Evolutionary conservation across 2,113 vertebrate genomes (phyloP).

Genomic region (Pogona vitticeps): DNA sequence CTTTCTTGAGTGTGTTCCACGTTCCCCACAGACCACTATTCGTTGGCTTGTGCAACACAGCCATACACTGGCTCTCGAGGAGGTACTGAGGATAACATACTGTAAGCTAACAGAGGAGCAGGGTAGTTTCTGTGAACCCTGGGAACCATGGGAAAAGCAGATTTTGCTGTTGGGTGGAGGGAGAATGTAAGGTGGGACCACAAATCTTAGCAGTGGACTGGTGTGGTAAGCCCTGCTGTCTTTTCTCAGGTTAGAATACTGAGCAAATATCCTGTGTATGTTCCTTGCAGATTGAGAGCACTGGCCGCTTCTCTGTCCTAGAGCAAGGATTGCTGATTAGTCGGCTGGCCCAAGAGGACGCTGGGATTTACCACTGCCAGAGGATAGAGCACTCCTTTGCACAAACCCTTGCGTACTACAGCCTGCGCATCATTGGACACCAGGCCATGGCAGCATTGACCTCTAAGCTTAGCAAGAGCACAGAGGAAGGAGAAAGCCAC

Average conservation of each 20-base stretch:
- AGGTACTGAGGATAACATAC: slow-evolving; percentile 65
- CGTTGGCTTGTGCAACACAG: slow-evolving; percentile 73
- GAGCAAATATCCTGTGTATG: neutral
- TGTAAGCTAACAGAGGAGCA: neutral
- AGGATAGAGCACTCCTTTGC: slow-evolving; percentile 77
- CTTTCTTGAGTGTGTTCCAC: slow-evolving; percentile 82
- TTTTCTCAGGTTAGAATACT: neutral
- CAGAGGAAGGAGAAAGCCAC: slow-evolving; percentile 50
- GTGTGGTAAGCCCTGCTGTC: neutral
- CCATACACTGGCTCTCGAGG: slow-evolving; percentile 39
- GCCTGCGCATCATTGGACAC: slow-evolving; percentile 74
- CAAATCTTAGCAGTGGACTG: neutral
- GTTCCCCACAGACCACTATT: slow-evolving; percentile 72
- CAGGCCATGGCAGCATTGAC: slow-evolving; percentile 55
- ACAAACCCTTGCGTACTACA: slow-evolving; percentile 74
- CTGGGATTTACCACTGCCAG: slow-evolving; percentile 78
- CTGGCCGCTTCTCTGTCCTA: slow-evolving; percentile 63
- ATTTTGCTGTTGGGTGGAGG: neutral
- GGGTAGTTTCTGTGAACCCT: neutral
- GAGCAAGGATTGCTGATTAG: slow-evolving; percentile 83
- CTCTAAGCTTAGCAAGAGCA: slow-evolving; percentile 23
- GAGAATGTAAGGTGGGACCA: neutral
- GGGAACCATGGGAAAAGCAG: neutral
- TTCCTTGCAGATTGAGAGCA: slow-evolving; percentile 62
- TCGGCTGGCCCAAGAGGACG: slow-evolving; percentile 69